Percentiles rank a stretch among this genome's conserved stretches.
Evolutionary conservation across 1,140 invertebrate species (phyloP).

Genomic region (Apis laboriosa): DNA sequence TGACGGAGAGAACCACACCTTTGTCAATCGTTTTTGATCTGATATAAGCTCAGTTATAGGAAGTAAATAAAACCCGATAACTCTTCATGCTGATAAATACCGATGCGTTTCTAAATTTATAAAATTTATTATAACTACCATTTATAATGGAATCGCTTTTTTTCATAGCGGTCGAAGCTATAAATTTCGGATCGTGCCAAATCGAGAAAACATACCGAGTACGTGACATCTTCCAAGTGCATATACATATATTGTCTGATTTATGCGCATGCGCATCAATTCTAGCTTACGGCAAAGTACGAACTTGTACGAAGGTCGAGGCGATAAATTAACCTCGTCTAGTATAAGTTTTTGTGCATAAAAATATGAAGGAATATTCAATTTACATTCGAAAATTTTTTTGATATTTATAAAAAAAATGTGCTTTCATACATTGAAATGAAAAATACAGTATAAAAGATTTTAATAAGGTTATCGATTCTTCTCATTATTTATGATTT

Average conservation of each 20-base stretch:
- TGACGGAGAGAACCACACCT: not conserved
- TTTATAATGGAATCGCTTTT: conserved; percentile 24
- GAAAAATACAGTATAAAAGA: too few relatives aligned
- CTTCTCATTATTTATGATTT: too few relatives aligned
- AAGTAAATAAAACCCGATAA: conserved; percentile 41
- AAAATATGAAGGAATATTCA: not conserved
- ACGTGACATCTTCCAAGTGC: conserved; percentile 7
- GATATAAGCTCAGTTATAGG: conserved; percentile 14
- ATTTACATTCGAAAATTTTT: not conserved
- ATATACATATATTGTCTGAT: conserved; percentile 1
- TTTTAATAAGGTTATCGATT: too few relatives aligned
- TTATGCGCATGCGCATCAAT: conserved; percentile 7
- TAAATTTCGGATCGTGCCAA: conserved; percentile 46
- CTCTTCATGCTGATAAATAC: not conserved
- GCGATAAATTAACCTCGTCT: conserved; percentile 17
- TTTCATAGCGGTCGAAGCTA: not conserved
- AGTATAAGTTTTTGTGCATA: not conserved
- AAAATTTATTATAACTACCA: not conserved
- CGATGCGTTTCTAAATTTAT: conserved; percentile 15
- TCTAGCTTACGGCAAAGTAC: conserved; percentile 29
- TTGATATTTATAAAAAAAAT: not conserved
- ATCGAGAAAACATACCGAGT: conserved; percentile 4
- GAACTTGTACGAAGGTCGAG: conserved; percentile 1
- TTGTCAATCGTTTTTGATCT: conserved; percentile 9
- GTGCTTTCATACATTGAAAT: too few relatives aligned